Evolutionary conservation across 2,888 invertebrate species (phyloP), one percentile per base, ranked within the genome.

Genomic region (Drosophila paramelanica): DNA sequence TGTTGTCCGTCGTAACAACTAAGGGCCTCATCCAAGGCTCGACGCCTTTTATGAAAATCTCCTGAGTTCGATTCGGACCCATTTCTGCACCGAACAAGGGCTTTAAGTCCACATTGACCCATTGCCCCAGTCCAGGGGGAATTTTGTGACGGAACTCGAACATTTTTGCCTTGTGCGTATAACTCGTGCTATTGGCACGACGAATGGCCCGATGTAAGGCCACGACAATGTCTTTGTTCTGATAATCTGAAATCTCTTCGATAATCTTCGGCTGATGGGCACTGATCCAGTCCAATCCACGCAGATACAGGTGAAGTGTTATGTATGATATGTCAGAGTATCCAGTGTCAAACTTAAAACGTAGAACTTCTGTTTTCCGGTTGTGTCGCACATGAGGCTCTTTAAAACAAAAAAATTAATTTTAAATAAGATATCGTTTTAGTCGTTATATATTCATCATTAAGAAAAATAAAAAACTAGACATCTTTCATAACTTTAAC

Each of bases 51-150:
- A 97, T 94, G 23, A 96, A 94, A 83, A 97, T 95, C 42, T 96
- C 97, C 82, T 96, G 94, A 90, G 96, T 96, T 83, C 95, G 95
- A 61, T 95, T 93, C 5, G 55, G 43, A 3, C 39, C 55, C 1
- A 36, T 95, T 38, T 23, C 79, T 7, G 67, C n/a, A 50, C 94
- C 94, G 38, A 97, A 95, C 93, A 96, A 94, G 47, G 94, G 94
- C 46, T 95, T 95, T 7, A 97, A 93, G 85, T 97, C 96, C 52
- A 97, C 93, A 80, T 95, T 94, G 73, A 96, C 92, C 96, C 96
- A 97, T 57, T 90, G 79, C 0, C 92, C 93, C 27, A 80, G 67
- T 3, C 91, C 91, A 1, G 75, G 70, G 2, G 93, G 92, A 73
- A 92, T 91, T 65, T 81, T 80, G 58, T 89, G 91, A 0, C 81